phyloP scores from a whole-genome alignment of 2,113 vertebrate species.

The Alosa alosa region DNA sequence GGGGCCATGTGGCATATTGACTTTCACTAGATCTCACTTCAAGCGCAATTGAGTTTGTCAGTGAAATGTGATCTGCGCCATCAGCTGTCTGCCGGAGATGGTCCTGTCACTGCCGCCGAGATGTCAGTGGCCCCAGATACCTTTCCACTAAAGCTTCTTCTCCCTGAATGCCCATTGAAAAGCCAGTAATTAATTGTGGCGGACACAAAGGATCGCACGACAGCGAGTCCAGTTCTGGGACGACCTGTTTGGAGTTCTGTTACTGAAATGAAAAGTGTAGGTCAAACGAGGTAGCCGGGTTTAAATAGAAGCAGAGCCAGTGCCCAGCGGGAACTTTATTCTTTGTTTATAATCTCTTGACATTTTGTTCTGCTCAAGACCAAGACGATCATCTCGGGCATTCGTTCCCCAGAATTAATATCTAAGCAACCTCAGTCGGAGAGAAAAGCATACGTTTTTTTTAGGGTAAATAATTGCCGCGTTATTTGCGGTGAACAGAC shows the following conservation, averaged over 20 bases:
- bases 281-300: conserved; percentile 34
- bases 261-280: conserved; percentile 47
- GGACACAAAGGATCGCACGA: conserved; percentile 39
- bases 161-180: conserved; percentile 67
- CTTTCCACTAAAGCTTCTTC: conserved; percentile 69
- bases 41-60: conserved; percentile 85
- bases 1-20: conserved; percentile 74
- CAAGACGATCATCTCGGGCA: background rate
- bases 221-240: conserved; percentile 26
- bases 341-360: background rate
- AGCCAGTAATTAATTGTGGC: conserved; percentile 60
- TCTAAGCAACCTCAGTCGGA: background rate
- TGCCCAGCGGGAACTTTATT: background rate
- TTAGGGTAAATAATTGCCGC: conserved; percentile 8
- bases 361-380: background rate
- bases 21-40: conserved; percentile 86
- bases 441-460: background rate
- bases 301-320: conserved; percentile 2
- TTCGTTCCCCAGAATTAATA: conserved; percentile 3
- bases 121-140: conserved; percentile 71
- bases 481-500: conserved; percentile 35
- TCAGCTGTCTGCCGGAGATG: conserved; percentile 82
- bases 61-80: conserved; percentile 83
- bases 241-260: conserved; percentile 36
- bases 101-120: conserved; percentile 70